Evolutionary conservation across 1,140 invertebrate genomes (phyloP).

Genomic region (Rhopalosiphum maidis): DNA sequence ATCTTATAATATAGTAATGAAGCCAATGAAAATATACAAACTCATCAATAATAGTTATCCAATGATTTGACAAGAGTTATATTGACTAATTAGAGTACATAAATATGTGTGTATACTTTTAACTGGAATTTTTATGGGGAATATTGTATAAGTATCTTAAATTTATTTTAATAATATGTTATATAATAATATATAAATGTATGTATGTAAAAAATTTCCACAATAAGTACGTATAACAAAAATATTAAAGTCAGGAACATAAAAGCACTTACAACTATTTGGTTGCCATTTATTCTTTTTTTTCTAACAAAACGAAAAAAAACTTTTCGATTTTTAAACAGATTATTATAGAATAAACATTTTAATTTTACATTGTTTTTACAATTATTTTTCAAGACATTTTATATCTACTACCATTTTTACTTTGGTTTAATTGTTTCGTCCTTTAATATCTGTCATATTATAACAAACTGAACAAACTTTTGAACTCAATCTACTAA

Average conservation of each 20-base stretch:
- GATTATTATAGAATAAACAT: slow-evolving; percentile 24
- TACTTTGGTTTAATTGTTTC: not conserved
- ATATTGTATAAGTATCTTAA: slow-evolving; percentile 24
- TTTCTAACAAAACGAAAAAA: not conserved
- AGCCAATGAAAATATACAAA: slow-evolving; percentile 36
- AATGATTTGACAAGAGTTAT: slow-evolving; percentile 28
- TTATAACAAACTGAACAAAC: not conserved
- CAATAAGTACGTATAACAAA: slow-evolving; percentile 46
- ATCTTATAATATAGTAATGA: slow-evolving; percentile 14
- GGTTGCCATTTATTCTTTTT: not conserved
- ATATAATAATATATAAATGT: slow-evolving; percentile 48
- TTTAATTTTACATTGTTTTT: not conserved
- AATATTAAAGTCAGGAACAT: slow-evolving; percentile 51
- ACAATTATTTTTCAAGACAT: not conserved
- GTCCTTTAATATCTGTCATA: not conserved
- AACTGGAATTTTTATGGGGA: not conserved
- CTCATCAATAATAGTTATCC: slow-evolving; percentile 25
- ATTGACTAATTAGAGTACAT: slow-evolving; percentile 26
- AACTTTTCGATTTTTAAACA: not conserved
- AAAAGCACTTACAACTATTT: slow-evolving; percentile 51
- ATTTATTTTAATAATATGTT: slow-evolving; percentile 31
- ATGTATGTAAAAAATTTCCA: slow-evolving; percentile 49
- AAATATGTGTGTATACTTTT: not conserved
- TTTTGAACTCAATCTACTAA: not conserved
- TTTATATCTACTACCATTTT: not conserved